A percentile compares a stretch with the other conserved stretches of the same genome.
These are phyloP conservation scores for Telenomus remus DNA, from an alignment of 1,140 invertebrate species.

Conservation along the genomic window DNA sequence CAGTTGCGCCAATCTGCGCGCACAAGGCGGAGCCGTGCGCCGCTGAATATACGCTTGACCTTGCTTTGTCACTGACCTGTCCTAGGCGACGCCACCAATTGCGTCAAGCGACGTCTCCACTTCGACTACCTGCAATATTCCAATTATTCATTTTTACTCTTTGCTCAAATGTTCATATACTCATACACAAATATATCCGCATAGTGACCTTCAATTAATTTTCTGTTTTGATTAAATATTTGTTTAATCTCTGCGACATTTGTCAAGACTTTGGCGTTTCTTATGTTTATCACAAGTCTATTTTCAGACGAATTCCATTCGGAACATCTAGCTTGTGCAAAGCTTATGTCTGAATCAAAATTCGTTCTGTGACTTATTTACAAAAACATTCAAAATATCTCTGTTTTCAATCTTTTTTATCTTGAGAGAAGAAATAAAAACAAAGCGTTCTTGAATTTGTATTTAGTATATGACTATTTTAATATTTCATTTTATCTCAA, in stretches of 20 bases:
- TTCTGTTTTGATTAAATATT: too few species aligned
- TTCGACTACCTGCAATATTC: constrained; percentile 13
- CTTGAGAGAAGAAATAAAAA: too few species aligned
- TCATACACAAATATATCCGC: too few species aligned
- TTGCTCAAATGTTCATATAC: background rate
- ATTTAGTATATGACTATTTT: too few species aligned
- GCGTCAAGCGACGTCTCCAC: constrained; percentile 3
- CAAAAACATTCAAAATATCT: too few species aligned
- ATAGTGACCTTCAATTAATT: too few species aligned
- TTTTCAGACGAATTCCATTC: background rate
- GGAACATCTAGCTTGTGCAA: background rate
- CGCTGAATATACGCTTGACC: constrained; percentile 60
- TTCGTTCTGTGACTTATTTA: too few species aligned
- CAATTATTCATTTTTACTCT: background rate
- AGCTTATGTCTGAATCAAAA: too few species aligned
- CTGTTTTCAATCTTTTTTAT: too few species aligned
- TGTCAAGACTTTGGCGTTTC: background rate
- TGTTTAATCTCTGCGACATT: background rate
- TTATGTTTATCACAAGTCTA: background rate
- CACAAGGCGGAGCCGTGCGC: constrained; percentile 45
- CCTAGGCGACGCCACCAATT: constrained; percentile 62
- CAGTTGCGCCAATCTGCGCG: constrained; percentile 26
- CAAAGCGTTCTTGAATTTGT: too few species aligned
- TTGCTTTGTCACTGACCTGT: constrained; percentile 75
- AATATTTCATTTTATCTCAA: too few species aligned